A percentile compares a stretch with the other conserved stretches of the same genome.
These are phyloP conservation scores for Ichneumon xanthorius DNA, from an alignment of 2,888 invertebrate species.

Conservation along the genomic window DNA sequence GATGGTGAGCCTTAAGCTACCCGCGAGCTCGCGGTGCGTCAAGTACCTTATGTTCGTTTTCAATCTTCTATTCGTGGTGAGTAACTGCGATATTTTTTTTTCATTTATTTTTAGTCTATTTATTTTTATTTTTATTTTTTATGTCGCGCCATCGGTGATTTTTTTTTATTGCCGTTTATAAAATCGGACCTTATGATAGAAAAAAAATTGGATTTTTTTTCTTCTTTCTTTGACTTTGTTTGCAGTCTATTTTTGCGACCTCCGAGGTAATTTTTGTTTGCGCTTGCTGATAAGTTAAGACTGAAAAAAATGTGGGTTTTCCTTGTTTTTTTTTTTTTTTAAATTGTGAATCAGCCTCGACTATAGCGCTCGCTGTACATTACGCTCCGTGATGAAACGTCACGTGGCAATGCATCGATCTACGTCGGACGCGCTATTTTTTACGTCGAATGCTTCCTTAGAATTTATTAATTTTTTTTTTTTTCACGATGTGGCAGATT, in stretches of 20 bases:
- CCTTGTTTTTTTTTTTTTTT: slow-evolving; percentile 16
- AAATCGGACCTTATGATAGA: too few species aligned
- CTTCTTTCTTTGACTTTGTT: too few species aligned
- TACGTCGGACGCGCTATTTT: slow-evolving; percentile 9
- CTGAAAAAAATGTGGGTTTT: not conserved
- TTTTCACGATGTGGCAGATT: not conserved
- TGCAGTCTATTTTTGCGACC: too few species aligned
- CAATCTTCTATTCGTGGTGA: slow-evolving; percentile 92
- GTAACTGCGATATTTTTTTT: slow-evolving; percentile 78
- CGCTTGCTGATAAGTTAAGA: too few species aligned
- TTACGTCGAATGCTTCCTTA: not conserved
- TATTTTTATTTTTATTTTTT: not conserved
- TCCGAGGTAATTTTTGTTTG: too few species aligned
- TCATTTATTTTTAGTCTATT: not conserved
- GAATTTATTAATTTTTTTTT: not conserved
- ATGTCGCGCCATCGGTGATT: too few species aligned
- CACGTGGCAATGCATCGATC: slow-evolving; percentile 56
- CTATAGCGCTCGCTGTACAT: not conserved
- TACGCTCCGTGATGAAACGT: slow-evolving; percentile 39
- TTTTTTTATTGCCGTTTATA: too few species aligned
- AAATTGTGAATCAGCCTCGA: not conserved
- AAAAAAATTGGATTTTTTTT: not conserved
- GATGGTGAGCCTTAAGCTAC: slow-evolving; percentile 75
- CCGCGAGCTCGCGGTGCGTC: slow-evolving; percentile 87
- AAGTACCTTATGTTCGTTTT: slow-evolving; percentile 91